These are phyloP conservation scores for Xiphorhynchus elegans DNA, from an alignment of 2,113 vertebrate species.

Conservation along the genomic window DNA sequence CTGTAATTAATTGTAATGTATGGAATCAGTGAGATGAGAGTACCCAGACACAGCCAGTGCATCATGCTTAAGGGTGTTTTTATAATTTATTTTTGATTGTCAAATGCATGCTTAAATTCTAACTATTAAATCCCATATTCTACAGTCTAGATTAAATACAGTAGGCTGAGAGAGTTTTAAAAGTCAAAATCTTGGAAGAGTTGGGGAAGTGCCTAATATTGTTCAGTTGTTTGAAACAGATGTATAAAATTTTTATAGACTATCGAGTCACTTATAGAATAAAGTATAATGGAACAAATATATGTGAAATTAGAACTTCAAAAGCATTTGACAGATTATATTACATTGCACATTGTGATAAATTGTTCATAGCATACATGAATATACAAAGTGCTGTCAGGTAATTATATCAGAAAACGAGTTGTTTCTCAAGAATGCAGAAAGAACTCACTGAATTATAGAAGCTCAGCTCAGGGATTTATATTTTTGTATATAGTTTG, in stretches of 20 bases:
- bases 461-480: neutral
- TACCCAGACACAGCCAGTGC: neutral
- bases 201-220: neutral
- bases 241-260: neutral
- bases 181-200: neutral
- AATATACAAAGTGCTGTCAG: slow-evolving; percentile 20
- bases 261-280: neutral
- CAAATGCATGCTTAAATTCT: neutral
- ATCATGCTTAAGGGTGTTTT: neutral
- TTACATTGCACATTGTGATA: neutral
- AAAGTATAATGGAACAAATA: neutral
- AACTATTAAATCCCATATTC: neutral
- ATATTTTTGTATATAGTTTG: neutral
- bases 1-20: neutral
- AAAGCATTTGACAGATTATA: slow-evolving; percentile 17
- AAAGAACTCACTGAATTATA: neutral
- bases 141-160: neutral
- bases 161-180: neutral
- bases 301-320: slow-evolving; percentile 1
- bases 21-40: neutral
- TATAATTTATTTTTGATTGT: neutral
- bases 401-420: neutral
- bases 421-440: neutral
- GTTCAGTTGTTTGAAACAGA: neutral
- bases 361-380: neutral